A percentile compares a stretch with the other conserved stretches of the same genome.
These are phyloP conservation scores for Papilio protenor DNA, from an alignment of 2,888 invertebrate genomes.

Conservation along the genomic window DNA sequence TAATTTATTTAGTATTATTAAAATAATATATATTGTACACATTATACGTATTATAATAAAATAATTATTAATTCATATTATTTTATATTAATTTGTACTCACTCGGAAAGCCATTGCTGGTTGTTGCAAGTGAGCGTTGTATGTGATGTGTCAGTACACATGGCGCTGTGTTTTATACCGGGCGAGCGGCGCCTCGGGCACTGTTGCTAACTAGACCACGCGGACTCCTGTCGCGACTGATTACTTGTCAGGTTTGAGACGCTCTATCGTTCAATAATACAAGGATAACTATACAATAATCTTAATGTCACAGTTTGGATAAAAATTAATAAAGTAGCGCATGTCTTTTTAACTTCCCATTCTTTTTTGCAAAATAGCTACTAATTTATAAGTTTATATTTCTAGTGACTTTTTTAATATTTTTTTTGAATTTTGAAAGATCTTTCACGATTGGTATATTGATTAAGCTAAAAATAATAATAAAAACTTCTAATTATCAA, in stretches of 20 bases:
- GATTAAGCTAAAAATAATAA: neutral
- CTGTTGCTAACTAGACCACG: conserved; percentile 1
- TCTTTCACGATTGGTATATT: neutral
- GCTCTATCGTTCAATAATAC: conserved; percentile 9
- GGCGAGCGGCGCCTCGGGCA: conserved; percentile 14
- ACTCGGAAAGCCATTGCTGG: conserved; percentile 58
- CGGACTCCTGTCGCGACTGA: conserved; percentile 1
- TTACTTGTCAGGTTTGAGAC: conserved; percentile 6
- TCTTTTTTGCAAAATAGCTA: too few relatives aligned
- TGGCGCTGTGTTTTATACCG: conserved; percentile 11
- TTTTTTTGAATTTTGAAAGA: too few relatives aligned
- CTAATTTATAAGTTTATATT: too few relatives aligned
- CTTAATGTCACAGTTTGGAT: neutral
- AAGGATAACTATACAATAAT: neutral
- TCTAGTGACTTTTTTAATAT: too few relatives aligned
- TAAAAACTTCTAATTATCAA: neutral
- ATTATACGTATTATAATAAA: neutral
- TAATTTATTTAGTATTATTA: neutral
- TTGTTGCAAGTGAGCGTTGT: conserved; percentile 49
- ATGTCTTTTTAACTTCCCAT: too few relatives aligned
- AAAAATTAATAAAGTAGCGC: too few relatives aligned
- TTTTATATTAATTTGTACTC: conserved; percentile 38
- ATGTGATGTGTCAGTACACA: conserved; percentile 44
- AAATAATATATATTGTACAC: neutral
- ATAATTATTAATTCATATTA: neutral